Evolutionary conservation across 2,113 vertebrate species (phyloP).

Genomic region (Bambusicola thoracicus): DNA sequence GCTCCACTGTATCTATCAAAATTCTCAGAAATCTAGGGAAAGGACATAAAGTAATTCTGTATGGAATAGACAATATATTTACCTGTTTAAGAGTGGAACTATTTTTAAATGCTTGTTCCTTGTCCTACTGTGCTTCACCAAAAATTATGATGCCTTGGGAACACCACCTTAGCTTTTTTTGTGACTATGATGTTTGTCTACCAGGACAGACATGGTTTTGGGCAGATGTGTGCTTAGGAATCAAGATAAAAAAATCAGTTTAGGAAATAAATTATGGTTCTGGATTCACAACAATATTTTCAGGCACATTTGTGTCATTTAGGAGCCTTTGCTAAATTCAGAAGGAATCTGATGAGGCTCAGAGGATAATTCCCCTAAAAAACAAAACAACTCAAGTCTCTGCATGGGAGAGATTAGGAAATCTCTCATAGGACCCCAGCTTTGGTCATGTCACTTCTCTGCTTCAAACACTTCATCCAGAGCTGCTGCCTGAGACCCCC

Average conservation of each 20-base stretch:
- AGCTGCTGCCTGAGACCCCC: not conserved
- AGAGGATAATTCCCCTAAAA: not conserved
- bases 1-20: not conserved
- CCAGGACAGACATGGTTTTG: not conserved
- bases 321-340: not conserved
- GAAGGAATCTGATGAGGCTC: not conserved
- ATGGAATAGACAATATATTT: not conserved
- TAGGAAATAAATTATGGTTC: not conserved
- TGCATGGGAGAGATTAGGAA: not conserved
- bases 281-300: not conserved
- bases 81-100: not conserved
- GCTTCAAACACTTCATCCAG: not conserved
- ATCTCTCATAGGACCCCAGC: not conserved
- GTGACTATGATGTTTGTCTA: not conserved
- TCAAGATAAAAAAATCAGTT: not conserved
- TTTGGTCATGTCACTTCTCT: not conserved
- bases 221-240: not conserved
- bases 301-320: not conserved
- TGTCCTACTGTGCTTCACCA: not conserved
- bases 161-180: not conserved
- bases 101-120: not conserved
- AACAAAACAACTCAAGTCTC: not conserved
- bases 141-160: conserved; percentile 1
- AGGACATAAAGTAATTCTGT: not conserved
- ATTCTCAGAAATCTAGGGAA: not conserved